Base-by-base conservation (phyloP, 2,797 vertebrate species). In the Microhierax caerulescens region DNA sequence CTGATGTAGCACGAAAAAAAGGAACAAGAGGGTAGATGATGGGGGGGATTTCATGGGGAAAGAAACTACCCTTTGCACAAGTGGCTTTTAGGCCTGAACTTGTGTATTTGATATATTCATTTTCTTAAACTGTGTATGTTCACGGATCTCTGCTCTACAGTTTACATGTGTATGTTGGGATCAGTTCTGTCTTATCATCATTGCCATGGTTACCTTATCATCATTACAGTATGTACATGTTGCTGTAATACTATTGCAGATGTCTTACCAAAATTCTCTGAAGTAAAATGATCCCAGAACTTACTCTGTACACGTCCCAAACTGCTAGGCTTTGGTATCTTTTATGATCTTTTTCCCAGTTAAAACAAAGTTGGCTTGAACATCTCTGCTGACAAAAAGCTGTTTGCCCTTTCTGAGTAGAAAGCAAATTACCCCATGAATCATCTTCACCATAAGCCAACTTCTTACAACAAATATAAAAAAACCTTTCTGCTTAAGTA, bases 151-250 rank as follows among this genome's bases (percentile, higher is more conserved):
- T 90, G 34, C 17, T 78, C 47, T 76, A n/a, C 67, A 54, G 51
- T 21, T 59, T 70, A 79, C 24, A 47, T 28, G 65, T 48, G 30
- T 69, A 14, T 73, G 37, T 59, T 74, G 70, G 54, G 92, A 89
- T 87, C 67, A 76, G 48, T 89, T 93, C 65, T 75, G 69, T 79
- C 45, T 92, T 90, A 84, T 63, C 90, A 84, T 72, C 85, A 94
- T 97, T 93, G 67, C 77, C 88, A 91, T 96, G 90, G 92, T 95
- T 96, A 95, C 92, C 47, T 96, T 94, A 93, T 79, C 92, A 94
- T 88, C 78, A 87, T 85, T 90, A 73, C 43, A 61, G 63, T 79
- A 65, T 48, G 14, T 57, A 59, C 25, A 20, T 73, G 65, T 92
- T 79, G 83, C 47, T 89, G 13, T 82, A 95, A 87, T 86, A 70